phyloP scores from a whole-genome alignment of 2,888 invertebrate species.

The Eupithecia exiguata region DNA sequence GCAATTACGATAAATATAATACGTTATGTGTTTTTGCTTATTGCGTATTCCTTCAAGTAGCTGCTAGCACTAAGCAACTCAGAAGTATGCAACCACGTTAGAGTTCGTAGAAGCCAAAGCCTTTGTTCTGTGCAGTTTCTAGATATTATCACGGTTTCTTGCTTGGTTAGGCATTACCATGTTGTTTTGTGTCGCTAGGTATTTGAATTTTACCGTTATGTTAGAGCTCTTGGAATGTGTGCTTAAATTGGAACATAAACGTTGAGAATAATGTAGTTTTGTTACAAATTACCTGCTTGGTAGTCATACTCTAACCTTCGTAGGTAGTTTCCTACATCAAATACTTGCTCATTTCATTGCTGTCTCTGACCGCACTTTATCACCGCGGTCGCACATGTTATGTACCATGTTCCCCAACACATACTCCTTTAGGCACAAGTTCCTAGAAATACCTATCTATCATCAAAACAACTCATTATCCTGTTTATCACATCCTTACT shows the following conservation, averaged over 20 bases:
- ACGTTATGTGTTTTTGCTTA: conserved; percentile 56
- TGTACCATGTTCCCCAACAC: too few relatives aligned
- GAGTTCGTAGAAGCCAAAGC: conserved; percentile 41
- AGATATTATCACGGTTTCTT: conserved; percentile 36
- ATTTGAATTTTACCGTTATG: conserved; percentile 10
- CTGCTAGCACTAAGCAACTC: conserved; percentile 30
- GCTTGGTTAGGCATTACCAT: conserved; percentile 20
- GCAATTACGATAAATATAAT: conserved; percentile 60
- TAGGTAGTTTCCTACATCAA: conserved; percentile 18
- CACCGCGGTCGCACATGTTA: conserved; percentile 52
- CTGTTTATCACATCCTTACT: too few relatives aligned
- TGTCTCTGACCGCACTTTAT: conserved; percentile 57
- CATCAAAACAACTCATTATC: too few relatives aligned
- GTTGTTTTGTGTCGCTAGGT: conserved; percentile 4
- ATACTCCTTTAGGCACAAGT: too few relatives aligned
- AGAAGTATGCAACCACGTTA: conserved; percentile 45
- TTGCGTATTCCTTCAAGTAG: conserved; percentile 51
- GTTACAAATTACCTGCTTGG: conserved; percentile 15
- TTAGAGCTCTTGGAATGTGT: conserved; percentile 5
- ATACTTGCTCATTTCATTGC: conserved; percentile 11
- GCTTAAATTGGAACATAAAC: conserved; percentile 6
- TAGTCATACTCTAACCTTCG: conserved; percentile 11
- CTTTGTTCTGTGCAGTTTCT: conserved; percentile 38
- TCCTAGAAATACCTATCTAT: too few relatives aligned
- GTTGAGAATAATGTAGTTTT: not conserved